Conservation (phyloP, 2,797 vertebrate genomes). For the Lepus oiostolus region DNA sequence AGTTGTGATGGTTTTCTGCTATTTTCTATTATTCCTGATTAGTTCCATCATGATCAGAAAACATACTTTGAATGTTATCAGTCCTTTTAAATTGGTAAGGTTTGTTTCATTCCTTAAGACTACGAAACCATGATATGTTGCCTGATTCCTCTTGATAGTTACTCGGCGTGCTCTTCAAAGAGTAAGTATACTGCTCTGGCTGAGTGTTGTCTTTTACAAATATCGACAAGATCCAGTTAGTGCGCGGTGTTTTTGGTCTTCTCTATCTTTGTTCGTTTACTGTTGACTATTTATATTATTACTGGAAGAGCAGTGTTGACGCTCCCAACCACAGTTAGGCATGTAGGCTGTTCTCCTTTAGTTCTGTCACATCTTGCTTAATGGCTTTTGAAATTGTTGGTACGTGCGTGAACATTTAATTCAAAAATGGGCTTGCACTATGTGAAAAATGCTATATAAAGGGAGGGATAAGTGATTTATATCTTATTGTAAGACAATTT, state of each 20-base stretch:
- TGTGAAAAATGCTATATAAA: conserved; percentile 26
- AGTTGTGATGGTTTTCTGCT: background rate
- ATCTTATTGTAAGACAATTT: background rate
- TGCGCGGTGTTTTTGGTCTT: background rate
- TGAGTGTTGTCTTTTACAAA: background rate
- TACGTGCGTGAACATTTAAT: background rate
- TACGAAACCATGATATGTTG: background rate
- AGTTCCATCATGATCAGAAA: background rate
- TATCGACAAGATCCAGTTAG: conserved; percentile 13
- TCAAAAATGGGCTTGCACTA: background rate
- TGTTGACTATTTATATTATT: background rate
- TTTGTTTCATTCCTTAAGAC: background rate
- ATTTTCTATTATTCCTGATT: background rate
- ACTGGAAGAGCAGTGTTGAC: background rate
- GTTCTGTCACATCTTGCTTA: conserved; percentile 24
- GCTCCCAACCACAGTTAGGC: background rate
- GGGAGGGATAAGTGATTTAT: background rate
- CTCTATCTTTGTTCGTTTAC: background rate
- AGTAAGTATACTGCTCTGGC: background rate
- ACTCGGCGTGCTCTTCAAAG: background rate
- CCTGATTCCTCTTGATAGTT: background rate
- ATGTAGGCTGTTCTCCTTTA: background rate
- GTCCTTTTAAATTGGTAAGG: background rate
- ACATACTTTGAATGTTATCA: background rate
- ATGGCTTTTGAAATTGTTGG: background rate